These are phyloP conservation scores for Psophia crepitans DNA, from an alignment of 2,113 vertebrate genomes.

Conservation along the genomic window DNA sequence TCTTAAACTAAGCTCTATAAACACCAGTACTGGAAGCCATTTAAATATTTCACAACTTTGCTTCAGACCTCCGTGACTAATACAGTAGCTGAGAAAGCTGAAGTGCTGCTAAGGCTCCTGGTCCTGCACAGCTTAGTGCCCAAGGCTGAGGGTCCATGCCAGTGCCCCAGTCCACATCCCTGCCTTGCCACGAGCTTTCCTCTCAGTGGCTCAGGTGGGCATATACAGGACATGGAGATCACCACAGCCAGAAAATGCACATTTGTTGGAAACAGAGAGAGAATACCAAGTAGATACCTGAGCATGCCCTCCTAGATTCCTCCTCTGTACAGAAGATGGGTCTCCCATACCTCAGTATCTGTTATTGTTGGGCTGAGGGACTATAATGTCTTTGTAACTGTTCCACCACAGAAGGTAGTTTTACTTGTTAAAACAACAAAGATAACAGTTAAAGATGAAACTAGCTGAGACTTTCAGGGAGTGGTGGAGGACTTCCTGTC, in stretches of 20 bases:
- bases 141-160: neutral
- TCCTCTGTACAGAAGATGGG: neutral
- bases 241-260: neutral
- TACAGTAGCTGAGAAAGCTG: neutral
- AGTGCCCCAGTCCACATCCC: fast-evolving
- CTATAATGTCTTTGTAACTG: neutral
- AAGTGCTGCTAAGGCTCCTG: neutral
- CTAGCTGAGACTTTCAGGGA: neutral
- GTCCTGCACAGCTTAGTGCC: neutral
- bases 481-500: neutral
- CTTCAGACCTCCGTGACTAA: neutral
- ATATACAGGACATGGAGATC: neutral
- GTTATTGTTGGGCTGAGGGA: neutral
- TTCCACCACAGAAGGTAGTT: neutral
- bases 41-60: neutral
- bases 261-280: neutral
- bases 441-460: neutral
- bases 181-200: neutral
- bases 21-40: neutral
- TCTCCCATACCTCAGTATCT: neutral
- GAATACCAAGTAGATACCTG: neutral
- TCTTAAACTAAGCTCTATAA: neutral
- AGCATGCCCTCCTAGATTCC: neutral
- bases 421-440: neutral
- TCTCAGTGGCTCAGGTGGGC: neutral